Base-by-base conservation (phyloP, 2,888 invertebrate species). In the Eupithecia inturbata region DNA sequence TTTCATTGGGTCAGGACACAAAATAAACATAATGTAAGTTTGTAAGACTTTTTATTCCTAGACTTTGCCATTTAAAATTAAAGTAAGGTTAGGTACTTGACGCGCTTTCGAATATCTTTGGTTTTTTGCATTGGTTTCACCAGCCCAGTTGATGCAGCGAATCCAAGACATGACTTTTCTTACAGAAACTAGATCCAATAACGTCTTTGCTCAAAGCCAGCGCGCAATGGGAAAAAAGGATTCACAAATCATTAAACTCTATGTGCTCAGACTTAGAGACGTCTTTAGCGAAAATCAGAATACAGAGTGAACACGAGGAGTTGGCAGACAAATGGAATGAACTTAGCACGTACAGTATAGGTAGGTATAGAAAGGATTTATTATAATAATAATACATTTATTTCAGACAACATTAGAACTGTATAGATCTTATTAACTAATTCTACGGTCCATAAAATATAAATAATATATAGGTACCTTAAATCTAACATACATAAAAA, bases 211-310 rank as follows among this genome's bases (percentile, higher is more conserved):
- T 96, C 82, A 97, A 98, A 91, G 97, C 98, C 22, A 98, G 98
- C 85, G 96, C 97, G 36, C 97, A 97, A 81, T 99, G 99, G 99
- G 99, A 99, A 88, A 97, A 98, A 82, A 95, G 99, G 77, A 98
- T 99, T 70, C 97, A 98, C 83, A 99, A 99, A 92, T 99, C 98
- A 31, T 93, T 99, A 72, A 98, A 98, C 92, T 98, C 98, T 1
- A 99, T 99, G 98, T 98, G 98, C 83, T 97, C 96, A 63, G 99
- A 99, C 91, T 93, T 99, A 67, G 97, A 97, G 84, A 97, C 98
- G 64, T 97, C 97, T 9, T 90, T 98, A 77, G 97, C 97, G 1
- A 96, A 97, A 87, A 95, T 97, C 79, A 95, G 99, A 78, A 94
- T 96, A 14, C 96, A 96, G 49, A 95, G 95, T 63, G 99, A 99